Evolutionary conservation across 2,888 invertebrate species (phyloP), one percentile per base, ranked within the genome.

Genomic region (Nemapogon koenigi): DNA sequence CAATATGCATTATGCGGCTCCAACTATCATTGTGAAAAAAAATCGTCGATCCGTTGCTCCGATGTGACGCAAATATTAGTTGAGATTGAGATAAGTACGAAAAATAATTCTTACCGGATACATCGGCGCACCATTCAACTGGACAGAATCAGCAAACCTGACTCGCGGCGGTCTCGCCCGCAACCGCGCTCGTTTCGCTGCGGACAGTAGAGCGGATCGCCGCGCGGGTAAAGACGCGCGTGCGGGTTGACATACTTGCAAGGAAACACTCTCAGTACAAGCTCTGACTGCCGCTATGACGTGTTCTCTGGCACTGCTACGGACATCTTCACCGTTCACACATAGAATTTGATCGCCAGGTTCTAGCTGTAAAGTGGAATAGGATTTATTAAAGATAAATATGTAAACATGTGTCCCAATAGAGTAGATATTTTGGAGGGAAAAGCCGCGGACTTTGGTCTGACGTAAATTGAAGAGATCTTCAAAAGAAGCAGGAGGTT

Each of bases 311-410:
- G 93, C 91, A 2, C 93, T 90, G 33, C 84, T 70, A 59, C 88
- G 87, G 8, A 96, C 95, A 59, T 95, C 94, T 64, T 94, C 92
- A 1, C 91, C 94, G 62, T 96, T 94, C 33, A 96, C 94, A 49
- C 86, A 85, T 25, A 94, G 82, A 52, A 96, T 93, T 65, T 94
- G 93, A 63, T 96, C 96, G 3, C 94, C 94, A 0, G 95, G 93
- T 54, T 91, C 85, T 43, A 96, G 71, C 83, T 87, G 68, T 11
- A 76, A 61, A 8, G 10, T 8, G 27, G 16, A 35, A 28, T 28
- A 10, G n/a, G n/a, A n/a, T n/a, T n/a, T n/a, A n/a, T n/a, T n/a
- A n/a, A n/a, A n/a, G n/a, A n/a, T n/a, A n/a, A n/a, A n/a, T n/a
- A n/a, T n/a, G n/a, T n/a, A n/a, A n/a, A n/a, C n/a, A n/a, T n/a